A percentile compares a stretch with the other conserved stretches of the same genome.
Evolutionary conservation across 2,797 vertebrate genomes (phyloP).

Genomic region (Smutsia temminckii): DNA sequence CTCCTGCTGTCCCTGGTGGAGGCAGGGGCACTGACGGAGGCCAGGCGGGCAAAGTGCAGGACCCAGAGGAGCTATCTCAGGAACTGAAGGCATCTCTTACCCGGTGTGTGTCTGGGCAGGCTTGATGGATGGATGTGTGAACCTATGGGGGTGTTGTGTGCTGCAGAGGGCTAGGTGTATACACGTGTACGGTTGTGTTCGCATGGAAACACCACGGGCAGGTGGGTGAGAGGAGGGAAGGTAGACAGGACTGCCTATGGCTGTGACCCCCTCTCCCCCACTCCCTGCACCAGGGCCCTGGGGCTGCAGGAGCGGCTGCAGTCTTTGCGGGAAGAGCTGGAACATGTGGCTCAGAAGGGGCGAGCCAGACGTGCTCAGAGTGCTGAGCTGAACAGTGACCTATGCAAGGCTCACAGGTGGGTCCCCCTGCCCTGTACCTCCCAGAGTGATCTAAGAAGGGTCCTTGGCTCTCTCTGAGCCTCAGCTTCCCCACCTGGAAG

Average conservation of each 20-base stretch:
- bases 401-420: slow-evolving; percentile 85
- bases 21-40: not conserved
- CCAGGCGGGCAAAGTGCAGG: not conserved
- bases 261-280: not conserved
- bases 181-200: not conserved
- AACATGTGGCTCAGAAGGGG: slow-evolving; percentile 69
- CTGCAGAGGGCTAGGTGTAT: not conserved
- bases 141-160: fast-evolving
- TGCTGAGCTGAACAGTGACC: slow-evolving; percentile 63
- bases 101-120: slow-evolving; percentile 64
- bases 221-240: not conserved
- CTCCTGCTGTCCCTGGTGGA: not conserved
- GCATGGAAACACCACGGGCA: not conserved
- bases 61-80: not conserved
- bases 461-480: not conserved
- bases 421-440: not conserved
- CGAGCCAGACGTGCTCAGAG: slow-evolving; percentile 61
- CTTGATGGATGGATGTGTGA: not conserved
- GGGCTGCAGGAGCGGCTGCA: slow-evolving; percentile 52
- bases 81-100: slow-evolving; percentile 1
- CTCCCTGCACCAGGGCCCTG: slow-evolving; percentile 60
- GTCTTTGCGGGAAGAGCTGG: slow-evolving; percentile 74
- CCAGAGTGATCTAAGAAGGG: not conserved
- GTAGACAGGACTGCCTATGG: not conserved
- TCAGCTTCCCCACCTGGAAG: not conserved